phyloP scores from a whole-genome alignment of 2,888 invertebrate species.

The Clepsis dumicolana region DNA sequence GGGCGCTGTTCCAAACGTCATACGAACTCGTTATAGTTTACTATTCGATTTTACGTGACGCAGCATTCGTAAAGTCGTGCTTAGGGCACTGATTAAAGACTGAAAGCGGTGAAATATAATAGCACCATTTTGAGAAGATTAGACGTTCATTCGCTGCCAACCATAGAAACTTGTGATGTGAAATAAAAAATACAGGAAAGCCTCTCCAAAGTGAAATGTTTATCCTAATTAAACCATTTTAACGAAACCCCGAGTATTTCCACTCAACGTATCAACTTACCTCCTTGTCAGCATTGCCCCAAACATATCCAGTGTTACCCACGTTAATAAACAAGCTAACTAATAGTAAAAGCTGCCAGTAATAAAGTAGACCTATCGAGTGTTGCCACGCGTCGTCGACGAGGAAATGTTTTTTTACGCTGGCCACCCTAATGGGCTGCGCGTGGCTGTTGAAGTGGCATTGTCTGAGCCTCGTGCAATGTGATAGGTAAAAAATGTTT shows the following conservation, averaged over 20 bases:
- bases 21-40: no score
- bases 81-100: no score
- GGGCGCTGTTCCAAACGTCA: no score
- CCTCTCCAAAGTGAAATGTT: neutral
- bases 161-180: no score
- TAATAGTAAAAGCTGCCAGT: conserved; percentile 69
- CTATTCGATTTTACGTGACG: no score
- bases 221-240: neutral
- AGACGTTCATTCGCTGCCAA: no score
- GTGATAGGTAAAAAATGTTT: conserved; percentile 44
- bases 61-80: no score
- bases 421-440: conserved; percentile 70
- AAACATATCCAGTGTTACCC: conserved; percentile 34
- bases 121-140: no score
- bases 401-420: conserved; percentile 61
- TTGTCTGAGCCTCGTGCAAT: conserved; percentile 59
- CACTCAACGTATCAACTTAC: conserved; percentile 9
- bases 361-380: conserved; percentile 78
- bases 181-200: no score
- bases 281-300: conserved; percentile 20
- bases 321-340: conserved; percentile 62
- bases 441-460: conserved; percentile 72
- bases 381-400: conserved; percentile 71
- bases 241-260: neutral
- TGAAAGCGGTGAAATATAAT: no score